Evolutionary conservation across 2,888 invertebrate species (phyloP).

Genomic region (Cylindroiulus punctatus): DNA sequence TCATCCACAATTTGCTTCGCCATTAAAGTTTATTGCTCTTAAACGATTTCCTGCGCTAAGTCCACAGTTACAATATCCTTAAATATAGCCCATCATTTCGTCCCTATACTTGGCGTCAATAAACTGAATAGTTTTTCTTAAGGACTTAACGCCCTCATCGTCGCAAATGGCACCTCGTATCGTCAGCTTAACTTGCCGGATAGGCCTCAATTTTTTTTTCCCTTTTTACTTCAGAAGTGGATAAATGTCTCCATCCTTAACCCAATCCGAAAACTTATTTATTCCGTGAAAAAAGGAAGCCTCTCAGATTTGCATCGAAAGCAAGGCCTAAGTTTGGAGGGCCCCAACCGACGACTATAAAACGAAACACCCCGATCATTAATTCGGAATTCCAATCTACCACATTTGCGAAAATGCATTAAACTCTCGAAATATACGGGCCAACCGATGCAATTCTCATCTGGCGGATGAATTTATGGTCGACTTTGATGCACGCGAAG

Average conservation of each 20-base stretch:
- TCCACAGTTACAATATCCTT: constrained; percentile 36
- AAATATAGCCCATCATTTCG: constrained; percentile 42
- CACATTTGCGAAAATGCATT: constrained; percentile 34
- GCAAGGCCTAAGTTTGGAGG: not conserved
- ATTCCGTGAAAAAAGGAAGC: not conserved
- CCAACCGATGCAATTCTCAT: constrained; percentile 1
- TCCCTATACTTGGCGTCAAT: constrained; percentile 29
- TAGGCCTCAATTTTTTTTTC: not conserved
- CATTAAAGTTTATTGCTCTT: constrained; percentile 53
- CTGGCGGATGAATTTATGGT: not conserved
- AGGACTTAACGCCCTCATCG: constrained; percentile 42
- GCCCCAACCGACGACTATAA: not conserved
- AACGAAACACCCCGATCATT: constrained; percentile 27
- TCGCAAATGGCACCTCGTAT: constrained; percentile 38
- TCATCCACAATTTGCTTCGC: constrained; percentile 48
- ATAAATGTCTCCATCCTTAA: constrained; percentile 38
- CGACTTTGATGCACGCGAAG: constrained; percentile 10
- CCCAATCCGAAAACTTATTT: constrained; percentile 25
- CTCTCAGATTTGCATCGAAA: not conserved
- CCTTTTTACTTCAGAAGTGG: not conserved
- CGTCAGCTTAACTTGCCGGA: constrained; percentile 11
- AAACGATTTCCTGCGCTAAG: constrained; percentile 37
- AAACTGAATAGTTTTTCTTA: constrained; percentile 33
- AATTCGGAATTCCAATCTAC: constrained; percentile 38
- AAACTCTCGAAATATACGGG: constrained; percentile 5